These are phyloP conservation scores for Eidolon dupreanum DNA, from an alignment of 2,797 vertebrate genomes.

Conservation along the genomic window DNA sequence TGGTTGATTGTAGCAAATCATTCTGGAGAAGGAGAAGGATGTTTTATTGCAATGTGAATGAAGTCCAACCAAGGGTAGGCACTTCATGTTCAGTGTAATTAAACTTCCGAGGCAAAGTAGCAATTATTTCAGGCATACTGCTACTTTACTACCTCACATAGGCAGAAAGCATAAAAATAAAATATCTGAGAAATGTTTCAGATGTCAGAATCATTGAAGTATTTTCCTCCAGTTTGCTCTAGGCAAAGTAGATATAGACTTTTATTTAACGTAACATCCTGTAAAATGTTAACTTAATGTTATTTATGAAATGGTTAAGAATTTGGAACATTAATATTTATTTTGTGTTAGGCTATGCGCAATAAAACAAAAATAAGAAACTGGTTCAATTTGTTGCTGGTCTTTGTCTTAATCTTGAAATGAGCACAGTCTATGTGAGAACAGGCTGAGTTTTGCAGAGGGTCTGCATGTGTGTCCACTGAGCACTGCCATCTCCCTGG, in stretches of 20 bases:
- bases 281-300: slow-evolving; percentile 66
- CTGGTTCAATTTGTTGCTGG: background rate
- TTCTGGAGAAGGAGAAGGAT: background rate
- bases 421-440: background rate
- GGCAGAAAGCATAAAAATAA: background rate
- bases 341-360: slow-evolving; percentile 63
- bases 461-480: too few relatives aligned
- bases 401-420: background rate
- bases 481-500: background rate
- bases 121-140: background rate
- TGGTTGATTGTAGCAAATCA: background rate
- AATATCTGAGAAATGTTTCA: background rate
- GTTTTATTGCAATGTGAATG: background rate
- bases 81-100: background rate
- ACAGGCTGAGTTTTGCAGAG: background rate
- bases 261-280: slow-evolving; percentile 64
- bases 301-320: slow-evolving; percentile 71
- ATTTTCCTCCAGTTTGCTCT: background rate
- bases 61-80: background rate
- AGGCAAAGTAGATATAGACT: slow-evolving; percentile 18
- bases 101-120: background rate
- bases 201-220: background rate
- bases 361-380: slow-evolving; percentile 62
- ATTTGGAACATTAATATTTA: slow-evolving; percentile 80
- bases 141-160: background rate